These are phyloP conservation scores for Drosophila anomalata DNA, from an alignment of 2,888 invertebrate species.

Conservation along the genomic window DNA sequence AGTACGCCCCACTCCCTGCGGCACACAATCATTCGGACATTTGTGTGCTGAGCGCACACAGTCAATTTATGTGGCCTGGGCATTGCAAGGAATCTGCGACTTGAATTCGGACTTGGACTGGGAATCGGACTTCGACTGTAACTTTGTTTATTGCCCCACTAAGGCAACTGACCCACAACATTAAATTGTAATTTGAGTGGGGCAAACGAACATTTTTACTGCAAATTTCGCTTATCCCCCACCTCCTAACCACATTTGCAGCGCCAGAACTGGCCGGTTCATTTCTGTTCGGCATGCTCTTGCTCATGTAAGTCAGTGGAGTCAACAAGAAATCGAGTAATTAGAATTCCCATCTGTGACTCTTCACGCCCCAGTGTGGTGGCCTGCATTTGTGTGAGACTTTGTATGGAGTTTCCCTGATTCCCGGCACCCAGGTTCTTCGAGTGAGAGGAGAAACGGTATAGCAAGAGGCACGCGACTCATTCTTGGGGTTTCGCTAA, in stretches of 20 bases:
- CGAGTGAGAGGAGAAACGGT: conserved; percentile 42
- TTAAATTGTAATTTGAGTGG: conserved; percentile 80
- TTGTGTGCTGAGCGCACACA: conserved; percentile 42
- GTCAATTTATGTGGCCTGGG: conserved; percentile 65
- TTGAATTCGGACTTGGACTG: conserved; percentile 34
- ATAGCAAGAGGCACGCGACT: conserved; percentile 48
- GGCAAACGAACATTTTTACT: conserved; percentile 72
- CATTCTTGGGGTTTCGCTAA: conserved; percentile 43
- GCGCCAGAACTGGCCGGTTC: neutral
- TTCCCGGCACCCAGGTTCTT: neutral
- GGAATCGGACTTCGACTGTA: conserved; percentile 49
- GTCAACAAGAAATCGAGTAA: conserved; percentile 55
- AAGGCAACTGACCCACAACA: conserved; percentile 76
- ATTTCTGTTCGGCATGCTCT: conserved; percentile 23
- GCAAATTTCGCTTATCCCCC: conserved; percentile 52
- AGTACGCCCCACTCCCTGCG: conserved; percentile 31
- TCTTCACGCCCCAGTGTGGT: conserved; percentile 66
- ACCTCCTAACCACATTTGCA: conserved; percentile 1
- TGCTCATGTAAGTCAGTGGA: conserved; percentile 45
- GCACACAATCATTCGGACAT: conserved; percentile 72
- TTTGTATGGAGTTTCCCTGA: neutral
- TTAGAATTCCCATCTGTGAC: conserved; percentile 63
- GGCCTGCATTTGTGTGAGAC: conserved; percentile 25
- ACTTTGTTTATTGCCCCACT: conserved; percentile 76
- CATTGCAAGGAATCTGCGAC: conserved; percentile 37